Percentiles rank a stretch among this genome's conserved stretches.
Conservation (phyloP, 1,140 invertebrate genomes). For the Zaprionus africanus region DNA sequence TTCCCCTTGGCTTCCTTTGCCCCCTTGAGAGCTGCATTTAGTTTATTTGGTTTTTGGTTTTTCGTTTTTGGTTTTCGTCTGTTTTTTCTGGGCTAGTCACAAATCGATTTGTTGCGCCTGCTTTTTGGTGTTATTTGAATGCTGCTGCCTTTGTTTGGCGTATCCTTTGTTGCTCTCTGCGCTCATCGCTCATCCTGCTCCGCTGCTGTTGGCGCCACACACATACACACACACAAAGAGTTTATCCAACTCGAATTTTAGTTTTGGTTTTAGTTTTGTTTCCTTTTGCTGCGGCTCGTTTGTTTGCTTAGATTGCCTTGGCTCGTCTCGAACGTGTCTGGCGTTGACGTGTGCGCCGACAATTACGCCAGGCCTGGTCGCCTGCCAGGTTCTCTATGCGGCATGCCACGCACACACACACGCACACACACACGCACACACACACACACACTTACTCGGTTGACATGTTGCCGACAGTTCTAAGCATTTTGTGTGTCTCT, state of each 20-base stretch:
- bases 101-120: constrained; percentile 71
- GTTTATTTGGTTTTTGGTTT: background rate
- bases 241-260: background rate
- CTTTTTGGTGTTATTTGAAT: constrained; percentile 61
- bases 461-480: constrained; percentile 68
- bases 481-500: constrained; percentile 25
- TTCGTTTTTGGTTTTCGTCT: background rate
- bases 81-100: constrained; percentile 12
- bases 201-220: constrained; percentile 25
- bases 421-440: background rate
- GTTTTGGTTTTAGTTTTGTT: background rate
- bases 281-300: constrained; percentile 22
- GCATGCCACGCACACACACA: background rate
- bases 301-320: constrained; percentile 26
- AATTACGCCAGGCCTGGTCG: constrained; percentile 38
- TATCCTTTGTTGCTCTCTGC: constrained; percentile 4
- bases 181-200: constrained; percentile 24
- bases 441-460: constrained; percentile 26
- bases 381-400: constrained; percentile 5
- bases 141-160: constrained; percentile 20
- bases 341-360: constrained; percentile 61
- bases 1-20: background rate
- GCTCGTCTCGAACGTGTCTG: constrained; percentile 40
- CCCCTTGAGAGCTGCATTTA: background rate
- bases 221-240: background rate